These are phyloP conservation scores for Pilophorus perplexus DNA, from an alignment of 2,888 invertebrate species.

Conservation along the genomic window DNA sequence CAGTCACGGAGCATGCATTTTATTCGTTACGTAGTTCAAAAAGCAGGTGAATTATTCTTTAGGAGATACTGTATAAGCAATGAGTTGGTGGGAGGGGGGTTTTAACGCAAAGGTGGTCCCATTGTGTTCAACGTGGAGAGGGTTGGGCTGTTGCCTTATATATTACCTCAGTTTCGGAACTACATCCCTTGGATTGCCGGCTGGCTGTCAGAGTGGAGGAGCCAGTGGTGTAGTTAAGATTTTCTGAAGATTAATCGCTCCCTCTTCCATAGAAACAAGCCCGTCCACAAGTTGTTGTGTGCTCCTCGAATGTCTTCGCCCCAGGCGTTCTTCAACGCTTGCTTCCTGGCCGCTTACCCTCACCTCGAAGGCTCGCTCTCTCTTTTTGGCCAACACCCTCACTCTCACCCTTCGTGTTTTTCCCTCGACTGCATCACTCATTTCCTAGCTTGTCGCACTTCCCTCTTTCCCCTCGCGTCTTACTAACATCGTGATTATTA, in stretches of 20 bases:
- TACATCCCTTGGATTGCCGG: slow-evolving; percentile 33
- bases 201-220: slow-evolving; percentile 12
- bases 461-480: not conserved
- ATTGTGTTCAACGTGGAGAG: slow-evolving; percentile 11
- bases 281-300: slow-evolving; percentile 8
- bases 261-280: not conserved
- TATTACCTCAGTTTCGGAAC: slow-evolving; percentile 36
- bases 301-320: not conserved
- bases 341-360: no score
- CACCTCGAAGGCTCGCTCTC: no score
- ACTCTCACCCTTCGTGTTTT: no score
- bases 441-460: not conserved
- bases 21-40: no score
- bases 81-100: not conserved
- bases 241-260: slow-evolving; percentile 38
- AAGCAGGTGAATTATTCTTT: slow-evolving; percentile 31
- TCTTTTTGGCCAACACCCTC: no score
- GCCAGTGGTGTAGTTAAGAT: slow-evolving; percentile 13
- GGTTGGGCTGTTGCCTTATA: slow-evolving; percentile 30
- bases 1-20: no score
- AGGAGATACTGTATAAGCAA: not conserved
- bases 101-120: slow-evolving; percentile 22
- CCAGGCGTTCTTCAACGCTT: no score
- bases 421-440: no score
- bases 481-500: slow-evolving; percentile 26